Evolutionary conservation across 2,113 vertebrate species (phyloP).

Genomic region (Chroicocephalus ridibundus): DNA sequence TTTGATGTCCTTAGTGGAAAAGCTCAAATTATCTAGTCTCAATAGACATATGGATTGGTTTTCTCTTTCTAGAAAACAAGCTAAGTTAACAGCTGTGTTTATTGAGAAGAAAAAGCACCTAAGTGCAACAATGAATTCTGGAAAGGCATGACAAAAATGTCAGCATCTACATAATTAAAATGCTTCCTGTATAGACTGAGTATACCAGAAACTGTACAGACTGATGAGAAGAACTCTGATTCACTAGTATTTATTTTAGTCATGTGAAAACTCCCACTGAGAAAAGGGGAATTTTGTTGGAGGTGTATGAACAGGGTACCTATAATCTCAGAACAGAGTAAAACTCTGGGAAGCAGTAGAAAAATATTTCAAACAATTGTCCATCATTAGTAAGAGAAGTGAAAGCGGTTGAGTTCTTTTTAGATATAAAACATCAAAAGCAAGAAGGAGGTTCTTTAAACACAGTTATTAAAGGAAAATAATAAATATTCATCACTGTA

Average conservation of each 20-base stretch:
- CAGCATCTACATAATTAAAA: background rate
- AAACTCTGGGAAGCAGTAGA: background rate
- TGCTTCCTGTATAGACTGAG: background rate
- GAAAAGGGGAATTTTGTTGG: background rate
- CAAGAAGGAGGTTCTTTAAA: background rate
- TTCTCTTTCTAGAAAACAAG: background rate
- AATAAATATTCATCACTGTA: background rate
- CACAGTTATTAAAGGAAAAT: background rate
- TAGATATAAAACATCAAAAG: slow-evolving; percentile 48
- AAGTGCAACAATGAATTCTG: background rate
- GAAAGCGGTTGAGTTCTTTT: background rate
- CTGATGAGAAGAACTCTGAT: background rate
- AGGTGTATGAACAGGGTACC: background rate
- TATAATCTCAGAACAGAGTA: background rate
- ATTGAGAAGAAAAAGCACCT: background rate
- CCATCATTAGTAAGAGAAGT: background rate
- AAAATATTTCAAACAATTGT: background rate
- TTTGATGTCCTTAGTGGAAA: background rate
- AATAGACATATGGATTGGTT: background rate
- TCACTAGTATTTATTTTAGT: background rate
- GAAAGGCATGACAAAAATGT: background rate
- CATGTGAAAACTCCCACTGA: background rate
- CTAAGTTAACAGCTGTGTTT: background rate
- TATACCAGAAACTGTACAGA: background rate
- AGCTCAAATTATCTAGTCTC: background rate